Conservation (phyloP, 2,113 vertebrate species). For the Pangasianodon gigas region DNA sequence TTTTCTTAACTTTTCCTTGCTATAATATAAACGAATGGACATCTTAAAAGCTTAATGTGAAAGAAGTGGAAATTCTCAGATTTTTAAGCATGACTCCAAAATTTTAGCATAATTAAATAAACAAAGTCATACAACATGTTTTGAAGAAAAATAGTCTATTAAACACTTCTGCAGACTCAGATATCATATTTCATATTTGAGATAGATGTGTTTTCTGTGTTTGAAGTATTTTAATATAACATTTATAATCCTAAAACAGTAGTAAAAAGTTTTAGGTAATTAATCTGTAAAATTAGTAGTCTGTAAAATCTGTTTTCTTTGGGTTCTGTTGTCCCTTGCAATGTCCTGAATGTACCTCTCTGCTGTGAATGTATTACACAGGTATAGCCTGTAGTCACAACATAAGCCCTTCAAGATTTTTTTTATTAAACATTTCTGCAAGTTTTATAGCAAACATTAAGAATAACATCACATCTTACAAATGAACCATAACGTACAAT, state of each 20-base stretch:
- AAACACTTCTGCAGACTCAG: neutral
- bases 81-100: neutral
- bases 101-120: neutral
- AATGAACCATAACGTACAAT: neutral
- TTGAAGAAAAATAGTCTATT: neutral
- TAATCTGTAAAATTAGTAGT: neutral
- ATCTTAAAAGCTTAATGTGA: neutral
- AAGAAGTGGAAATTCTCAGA: neutral
- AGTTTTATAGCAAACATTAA: neutral
- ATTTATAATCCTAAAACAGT: neutral
- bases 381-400: neutral
- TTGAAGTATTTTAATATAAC: neutral
- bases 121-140: neutral
- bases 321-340: neutral
- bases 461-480: neutral
- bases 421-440: neutral
- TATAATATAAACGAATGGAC: neutral
- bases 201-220: neutral
- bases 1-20: neutral
- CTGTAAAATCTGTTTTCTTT: neutral
- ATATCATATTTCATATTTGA: neutral
- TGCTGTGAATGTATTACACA: neutral
- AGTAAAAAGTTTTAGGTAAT: neutral
- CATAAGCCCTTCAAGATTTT: neutral
- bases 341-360: neutral